These are phyloP conservation scores for Spea bombifrons DNA, from an alignment of 2,113 vertebrate genomes.

Conservation along the genomic window DNA sequence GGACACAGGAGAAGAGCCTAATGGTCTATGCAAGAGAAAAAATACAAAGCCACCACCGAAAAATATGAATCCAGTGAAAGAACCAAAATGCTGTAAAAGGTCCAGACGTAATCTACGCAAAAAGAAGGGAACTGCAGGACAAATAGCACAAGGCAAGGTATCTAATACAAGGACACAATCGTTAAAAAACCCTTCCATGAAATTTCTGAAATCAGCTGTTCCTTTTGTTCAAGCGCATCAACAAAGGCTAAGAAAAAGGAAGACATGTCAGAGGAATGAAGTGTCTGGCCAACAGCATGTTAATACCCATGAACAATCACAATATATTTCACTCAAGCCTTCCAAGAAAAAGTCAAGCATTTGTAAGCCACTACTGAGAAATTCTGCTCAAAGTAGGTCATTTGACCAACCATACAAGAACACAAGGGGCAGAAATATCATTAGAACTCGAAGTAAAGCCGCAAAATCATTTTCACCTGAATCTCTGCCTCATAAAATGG, in stretches of 20 bases:
- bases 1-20: conserved; percentile 45
- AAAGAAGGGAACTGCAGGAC: conserved; percentile 48
- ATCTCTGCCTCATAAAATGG: background rate
- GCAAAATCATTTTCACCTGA: background rate
- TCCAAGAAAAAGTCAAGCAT: conserved; percentile 10
- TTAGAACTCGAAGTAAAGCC: conserved; percentile 1
- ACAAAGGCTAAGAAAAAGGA: conserved; percentile 53
- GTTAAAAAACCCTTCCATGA: conserved; percentile 52
- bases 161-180: conserved; percentile 55
- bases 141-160: conserved; percentile 46
- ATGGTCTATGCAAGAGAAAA: conserved; percentile 50
- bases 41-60: conserved; percentile 56
- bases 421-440: conserved; percentile 1
- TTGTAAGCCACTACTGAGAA: background rate
- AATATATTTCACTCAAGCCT: conserved; percentile 2
- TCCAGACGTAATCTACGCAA: conserved; percentile 48
- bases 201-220: conserved; percentile 52
- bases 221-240: conserved; percentile 52
- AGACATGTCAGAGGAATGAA: conserved; percentile 58
- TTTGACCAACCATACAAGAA: background rate
- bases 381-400: background rate
- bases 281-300: conserved; percentile 44
- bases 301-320: conserved; percentile 2
- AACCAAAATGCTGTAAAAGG: conserved; percentile 50
- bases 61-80: conserved; percentile 50